These are phyloP conservation scores for Pampus argenteus DNA, from an alignment of 2,797 vertebrate genomes.

Conservation along the genomic window DNA sequence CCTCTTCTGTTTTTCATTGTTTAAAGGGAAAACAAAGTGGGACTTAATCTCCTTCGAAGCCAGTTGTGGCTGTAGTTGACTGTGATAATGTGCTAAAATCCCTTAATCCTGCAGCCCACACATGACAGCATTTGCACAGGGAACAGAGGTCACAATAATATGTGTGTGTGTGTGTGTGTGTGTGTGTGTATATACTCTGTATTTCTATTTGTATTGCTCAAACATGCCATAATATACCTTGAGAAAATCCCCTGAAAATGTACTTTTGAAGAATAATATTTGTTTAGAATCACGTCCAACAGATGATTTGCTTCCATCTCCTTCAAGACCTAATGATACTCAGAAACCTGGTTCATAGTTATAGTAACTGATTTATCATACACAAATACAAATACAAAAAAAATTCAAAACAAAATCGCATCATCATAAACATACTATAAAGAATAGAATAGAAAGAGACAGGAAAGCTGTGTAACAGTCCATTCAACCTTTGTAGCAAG, in stretches of 20 bases:
- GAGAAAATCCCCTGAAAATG: neutral
- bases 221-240: neutral
- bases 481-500: too few species aligned
- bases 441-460: neutral
- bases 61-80: constrained; percentile 42
- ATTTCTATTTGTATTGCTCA: neutral
- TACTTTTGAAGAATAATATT: neutral
- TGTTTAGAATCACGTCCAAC: neutral
- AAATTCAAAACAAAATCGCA: constrained; percentile 5
- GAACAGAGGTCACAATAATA: constrained; percentile 17
- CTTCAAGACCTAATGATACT: neutral
- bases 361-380: neutral
- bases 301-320: neutral
- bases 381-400: neutral
- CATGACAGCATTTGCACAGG: constrained; percentile 29
- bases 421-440: neutral
- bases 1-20: neutral
- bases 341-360: neutral
- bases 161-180: neutral
- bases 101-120: constrained; percentile 54
- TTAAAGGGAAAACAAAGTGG: constrained; percentile 4
- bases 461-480: neutral
- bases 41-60: constrained; percentile 32
- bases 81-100: constrained; percentile 59
- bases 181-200: neutral